Evolutionary conservation across 2,888 invertebrate genomes (phyloP), one percentile per base, ranked within the genome.

Genomic region (Lasioglossum oenotherae): DNA sequence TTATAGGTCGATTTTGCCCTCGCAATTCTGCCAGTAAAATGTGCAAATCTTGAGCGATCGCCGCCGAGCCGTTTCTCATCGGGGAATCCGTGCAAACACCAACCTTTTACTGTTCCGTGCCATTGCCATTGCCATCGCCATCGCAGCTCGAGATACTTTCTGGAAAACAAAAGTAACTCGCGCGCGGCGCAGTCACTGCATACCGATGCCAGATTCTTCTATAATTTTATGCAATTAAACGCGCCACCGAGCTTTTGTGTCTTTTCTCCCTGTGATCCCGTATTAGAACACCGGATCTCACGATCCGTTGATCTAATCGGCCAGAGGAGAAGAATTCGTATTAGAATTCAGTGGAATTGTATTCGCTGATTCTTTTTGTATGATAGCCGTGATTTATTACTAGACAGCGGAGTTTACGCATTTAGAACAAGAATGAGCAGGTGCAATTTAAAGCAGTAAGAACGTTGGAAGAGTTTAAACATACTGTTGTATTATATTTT

Each of bases 1-100:
- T 91, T 91, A 91, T 86, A 86, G 90, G 76, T 84, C 81, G 82
- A 81, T 85, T 84, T 87, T 75, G 76, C 85, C 82, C 78, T n/a
- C 49, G 82, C 81, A 81, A 85, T 90, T 89, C 84, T 71, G 76
- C 74, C 79, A 35, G 90, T 49, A 49, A 85, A 87, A 80, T 88
- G 79, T 77, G 88, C 85, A 87, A 90, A 89, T 87, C 88, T 84
- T 85, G 74, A 74, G 77, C 81, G 84, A 89, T 89, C 84, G 57
- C 53, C 78, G 86, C 41, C 74, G 38, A 77, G 77, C 72, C 67
- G 75, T 80, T 85, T 87, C 78, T 64, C 85, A 89, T 87, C 83
- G 80, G 69, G 69, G 57, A 75, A 76, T 82, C 80, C 82, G 82
- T 57, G 49, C 80, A 77, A 49, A 75, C 72, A 69, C 23, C 81